These are phyloP conservation scores for Ditylenchus weischeri DNA, from an alignment of 2,888 invertebrate genomes.

Conservation along the genomic window DNA sequence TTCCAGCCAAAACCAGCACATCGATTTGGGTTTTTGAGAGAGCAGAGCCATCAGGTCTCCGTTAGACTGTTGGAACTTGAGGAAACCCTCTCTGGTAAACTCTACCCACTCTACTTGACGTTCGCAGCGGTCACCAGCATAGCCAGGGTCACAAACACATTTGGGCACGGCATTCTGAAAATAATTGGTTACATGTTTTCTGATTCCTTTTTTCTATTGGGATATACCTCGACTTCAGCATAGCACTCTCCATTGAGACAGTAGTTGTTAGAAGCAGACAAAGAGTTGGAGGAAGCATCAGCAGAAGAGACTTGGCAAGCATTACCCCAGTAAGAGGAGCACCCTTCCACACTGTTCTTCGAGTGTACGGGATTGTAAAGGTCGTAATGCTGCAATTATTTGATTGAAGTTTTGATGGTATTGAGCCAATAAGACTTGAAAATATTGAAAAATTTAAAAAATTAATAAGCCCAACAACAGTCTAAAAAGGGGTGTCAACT, in stretches of 20 bases:
- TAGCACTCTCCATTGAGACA: constrained; percentile 56
- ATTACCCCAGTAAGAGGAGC: constrained; percentile 22
- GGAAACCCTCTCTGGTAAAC: constrained; percentile 45
- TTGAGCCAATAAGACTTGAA: background rate
- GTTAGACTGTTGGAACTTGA: constrained; percentile 39
- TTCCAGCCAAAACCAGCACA: constrained; percentile 69
- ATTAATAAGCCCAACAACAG: too few relatives aligned
- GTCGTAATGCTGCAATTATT: constrained; percentile 76
- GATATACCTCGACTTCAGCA: constrained; percentile 33
- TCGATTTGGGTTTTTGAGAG: constrained; percentile 66
- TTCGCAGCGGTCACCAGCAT: constrained; percentile 71
- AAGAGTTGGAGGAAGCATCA: background rate
- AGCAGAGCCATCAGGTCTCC: constrained; percentile 31
- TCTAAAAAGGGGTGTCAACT: too few relatives aligned
- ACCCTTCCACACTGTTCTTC: constrained; percentile 58
- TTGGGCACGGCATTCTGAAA: constrained; percentile 59
- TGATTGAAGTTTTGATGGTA: background rate
- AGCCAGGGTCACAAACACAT: constrained; percentile 92
- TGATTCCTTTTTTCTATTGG: constrained; percentile 1
- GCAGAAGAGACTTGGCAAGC: constrained; percentile 13
- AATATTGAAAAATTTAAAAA: too few relatives aligned
- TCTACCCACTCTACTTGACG: constrained; percentile 51
- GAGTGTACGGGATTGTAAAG: constrained; percentile 75
- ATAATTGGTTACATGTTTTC: background rate
- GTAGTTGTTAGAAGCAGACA: constrained; percentile 26